phyloP scores from a whole-genome alignment of 1,140 invertebrate genomes.

The Brachionus sp. region DNA sequence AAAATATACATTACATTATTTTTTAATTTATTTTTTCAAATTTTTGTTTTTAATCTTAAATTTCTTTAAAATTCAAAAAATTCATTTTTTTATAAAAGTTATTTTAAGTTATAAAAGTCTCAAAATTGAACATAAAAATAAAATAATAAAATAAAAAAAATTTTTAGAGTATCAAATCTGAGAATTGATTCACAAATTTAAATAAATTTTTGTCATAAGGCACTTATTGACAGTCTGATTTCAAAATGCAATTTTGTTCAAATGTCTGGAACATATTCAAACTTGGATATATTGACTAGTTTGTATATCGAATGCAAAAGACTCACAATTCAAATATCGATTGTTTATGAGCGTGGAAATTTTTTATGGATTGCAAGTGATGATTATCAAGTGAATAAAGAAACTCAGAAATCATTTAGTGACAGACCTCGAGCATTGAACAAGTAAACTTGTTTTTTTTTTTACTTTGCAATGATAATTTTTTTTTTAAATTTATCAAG shows the following conservation, averaged over 20 bases:
- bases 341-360: slow-evolving; percentile 14
- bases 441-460: too few species aligned
- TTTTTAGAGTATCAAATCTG: too few species aligned
- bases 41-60: too few species aligned
- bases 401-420: neutral
- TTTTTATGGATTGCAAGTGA: slow-evolving; percentile 36
- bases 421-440: slow-evolving; percentile 1
- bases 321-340: slow-evolving; percentile 14
- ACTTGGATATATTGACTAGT: slow-evolving; percentile 1
- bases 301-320: slow-evolving; percentile 16
- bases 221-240: neutral
- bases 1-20: too few species aligned
- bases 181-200: neutral
- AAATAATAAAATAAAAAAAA: too few species aligned
- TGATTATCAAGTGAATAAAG: slow-evolving; percentile 13
- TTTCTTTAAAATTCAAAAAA: too few species aligned
- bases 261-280: slow-evolving; percentile 17
- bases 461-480: too few species aligned
- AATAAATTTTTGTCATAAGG: neutral
- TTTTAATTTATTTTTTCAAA: too few species aligned
- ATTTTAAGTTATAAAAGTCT: too few species aligned
- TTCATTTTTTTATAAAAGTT: too few species aligned
- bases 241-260: neutral
- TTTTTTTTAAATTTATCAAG: slow-evolving; percentile 18
- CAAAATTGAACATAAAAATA: too few species aligned